Evolutionary conservation across 1,140 invertebrate species (phyloP).

Genomic region (Drosophila tani): DNA sequence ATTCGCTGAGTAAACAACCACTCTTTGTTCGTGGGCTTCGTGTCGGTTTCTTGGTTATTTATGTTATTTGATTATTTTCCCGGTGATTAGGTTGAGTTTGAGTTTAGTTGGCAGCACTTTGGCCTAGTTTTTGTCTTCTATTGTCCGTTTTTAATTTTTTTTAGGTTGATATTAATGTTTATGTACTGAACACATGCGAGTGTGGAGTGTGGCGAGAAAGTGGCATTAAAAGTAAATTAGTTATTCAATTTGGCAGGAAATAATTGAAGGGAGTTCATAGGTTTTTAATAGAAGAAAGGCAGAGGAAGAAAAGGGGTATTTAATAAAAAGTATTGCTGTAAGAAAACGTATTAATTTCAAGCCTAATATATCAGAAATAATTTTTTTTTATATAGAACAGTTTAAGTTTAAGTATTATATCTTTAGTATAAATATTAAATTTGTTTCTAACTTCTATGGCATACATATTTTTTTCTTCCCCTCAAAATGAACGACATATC

Average conservation of each 20-base stretch:
- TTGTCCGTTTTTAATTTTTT: constrained; percentile 21
- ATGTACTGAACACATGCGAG: constrained; percentile 57
- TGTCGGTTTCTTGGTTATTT: constrained; percentile 43
- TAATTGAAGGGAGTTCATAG: neutral
- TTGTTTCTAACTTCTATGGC: no score
- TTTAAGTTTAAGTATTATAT: no score
- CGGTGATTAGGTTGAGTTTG: constrained; percentile 33
- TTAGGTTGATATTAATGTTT: constrained; percentile 42
- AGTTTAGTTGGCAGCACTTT: constrained; percentile 43
- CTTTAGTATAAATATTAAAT: no score
- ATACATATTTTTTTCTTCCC: no score
- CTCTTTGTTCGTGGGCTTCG: constrained; percentile 22
- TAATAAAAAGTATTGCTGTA: constrained; percentile 21
- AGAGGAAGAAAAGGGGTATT: constrained; percentile 5
- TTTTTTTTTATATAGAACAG: neutral
- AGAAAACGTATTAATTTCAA: no score
- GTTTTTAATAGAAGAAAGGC: neutral
- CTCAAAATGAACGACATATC: no score
- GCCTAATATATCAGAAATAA: no score
- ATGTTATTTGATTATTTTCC: constrained; percentile 49
- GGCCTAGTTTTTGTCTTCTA: constrained; percentile 30
- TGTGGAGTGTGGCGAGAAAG: constrained; percentile 56
- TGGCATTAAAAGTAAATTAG: constrained; percentile 74
- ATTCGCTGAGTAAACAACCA: constrained; percentile 42
- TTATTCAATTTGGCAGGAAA: constrained; percentile 31